These are phyloP conservation scores for Calliopsis andreniformis DNA, from an alignment of 1,140 invertebrate species.

Conservation along the genomic window DNA sequence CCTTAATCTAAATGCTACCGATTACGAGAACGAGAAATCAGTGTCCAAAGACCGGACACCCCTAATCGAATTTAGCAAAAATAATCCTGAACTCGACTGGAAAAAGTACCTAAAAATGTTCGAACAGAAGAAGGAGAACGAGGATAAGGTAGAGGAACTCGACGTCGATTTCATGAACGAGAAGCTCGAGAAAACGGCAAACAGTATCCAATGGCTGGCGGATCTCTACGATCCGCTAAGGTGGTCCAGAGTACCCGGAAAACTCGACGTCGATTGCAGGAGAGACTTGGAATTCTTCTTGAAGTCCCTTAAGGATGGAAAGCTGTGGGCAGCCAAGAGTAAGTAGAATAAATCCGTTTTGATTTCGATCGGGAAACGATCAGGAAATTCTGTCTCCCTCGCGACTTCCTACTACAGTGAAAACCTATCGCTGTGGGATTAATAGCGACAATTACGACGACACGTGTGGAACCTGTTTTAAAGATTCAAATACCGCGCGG, in stretches of 20 bases:
- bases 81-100: slow-evolving; percentile 79
- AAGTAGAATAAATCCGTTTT: slow-evolving; percentile 73
- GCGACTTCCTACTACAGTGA: background rate
- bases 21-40: slow-evolving; percentile 15
- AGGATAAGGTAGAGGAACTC: slow-evolving; percentile 62
- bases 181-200: slow-evolving; percentile 70
- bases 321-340: slow-evolving; percentile 88
- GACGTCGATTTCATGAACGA: slow-evolving; percentile 77
- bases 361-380: background rate
- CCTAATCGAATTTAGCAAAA: slow-evolving; percentile 71
- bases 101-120: slow-evolving; percentile 69
- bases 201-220: slow-evolving; percentile 84
- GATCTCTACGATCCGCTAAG: slow-evolving; percentile 85
- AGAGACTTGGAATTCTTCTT: slow-evolving; percentile 83
- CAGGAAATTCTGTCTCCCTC: background rate
- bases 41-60: slow-evolving; percentile 30
- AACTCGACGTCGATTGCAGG: slow-evolving; percentile 78
- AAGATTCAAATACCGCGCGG: background rate
- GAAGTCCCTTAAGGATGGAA: slow-evolving; percentile 82
- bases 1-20: slow-evolving; percentile 50
- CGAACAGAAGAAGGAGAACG: slow-evolving; percentile 64
- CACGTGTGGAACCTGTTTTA: background rate
- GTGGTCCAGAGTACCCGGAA: slow-evolving; percentile 82
- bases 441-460: background rate
- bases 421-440: background rate